Percentiles rank a stretch among this genome's conserved stretches.
Conservation (phyloP, 2,797 vertebrate genomes). For the Pteropus rufus region DNA sequence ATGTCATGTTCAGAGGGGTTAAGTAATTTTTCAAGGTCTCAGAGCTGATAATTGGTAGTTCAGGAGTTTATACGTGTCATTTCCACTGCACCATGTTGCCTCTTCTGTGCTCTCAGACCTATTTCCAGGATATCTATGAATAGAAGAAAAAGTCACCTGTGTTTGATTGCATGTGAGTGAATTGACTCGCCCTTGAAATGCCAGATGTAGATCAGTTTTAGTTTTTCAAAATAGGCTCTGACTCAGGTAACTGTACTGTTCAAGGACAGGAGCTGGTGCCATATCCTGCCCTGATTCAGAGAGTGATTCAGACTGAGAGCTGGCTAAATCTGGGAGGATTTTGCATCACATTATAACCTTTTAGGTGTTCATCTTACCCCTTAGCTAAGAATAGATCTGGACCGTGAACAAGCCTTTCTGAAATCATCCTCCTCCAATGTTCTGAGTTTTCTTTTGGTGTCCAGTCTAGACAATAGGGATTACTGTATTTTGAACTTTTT, state of each 20-base stretch:
- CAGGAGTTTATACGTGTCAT: background rate
- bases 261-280: conserved; percentile 6
- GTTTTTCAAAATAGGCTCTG: conserved; percentile 67
- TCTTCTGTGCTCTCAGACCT: background rate
- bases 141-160: conserved; percentile 61
- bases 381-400: conserved; percentile 60
- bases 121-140: conserved; percentile 44
- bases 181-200: conserved; percentile 40
- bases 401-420: conserved; percentile 26
- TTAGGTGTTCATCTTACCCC: conserved; percentile 41
- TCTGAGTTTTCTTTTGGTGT: background rate
- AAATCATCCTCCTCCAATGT: background rate
- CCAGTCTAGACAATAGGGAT: background rate
- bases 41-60: background rate
- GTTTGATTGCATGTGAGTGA: conserved; percentile 2
- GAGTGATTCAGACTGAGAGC: conserved; percentile 57
- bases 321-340: conserved; percentile 33
- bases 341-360: conserved; percentile 29
- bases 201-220: conserved; percentile 59
- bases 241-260: conserved; percentile 54
- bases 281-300: conserved; percentile 52
- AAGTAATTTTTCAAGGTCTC: background rate
- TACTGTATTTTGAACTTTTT: background rate
- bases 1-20: background rate
- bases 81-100: background rate